phyloP scores from a whole-genome alignment of 2,113 vertebrate genomes.

The Rhabdomys dilectus region DNA sequence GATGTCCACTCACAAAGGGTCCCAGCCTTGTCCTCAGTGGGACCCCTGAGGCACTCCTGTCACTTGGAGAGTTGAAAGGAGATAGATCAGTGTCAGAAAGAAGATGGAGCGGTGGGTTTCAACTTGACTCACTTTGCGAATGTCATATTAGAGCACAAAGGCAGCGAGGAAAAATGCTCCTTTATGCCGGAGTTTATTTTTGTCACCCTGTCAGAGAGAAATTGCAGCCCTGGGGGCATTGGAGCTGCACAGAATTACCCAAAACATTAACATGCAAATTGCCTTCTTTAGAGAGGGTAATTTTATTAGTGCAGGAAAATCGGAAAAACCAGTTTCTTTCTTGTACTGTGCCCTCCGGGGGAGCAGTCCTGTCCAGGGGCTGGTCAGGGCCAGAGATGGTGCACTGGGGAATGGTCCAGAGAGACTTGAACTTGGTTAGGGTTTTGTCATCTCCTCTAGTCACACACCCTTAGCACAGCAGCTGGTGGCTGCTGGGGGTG shows the following conservation, averaged over 20 bases:
- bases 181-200: constrained; percentile 82
- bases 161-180: constrained; percentile 76
- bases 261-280: constrained; percentile 85
- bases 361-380: not conserved
- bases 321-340: constrained; percentile 5
- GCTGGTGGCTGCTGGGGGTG: not conserved
- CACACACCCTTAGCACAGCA: not conserved
- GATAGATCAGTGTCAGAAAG: constrained; percentile 71
- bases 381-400: not conserved
- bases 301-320: constrained; percentile 77
- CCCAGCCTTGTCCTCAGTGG: not conserved
- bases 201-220: constrained; percentile 84
- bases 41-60: constrained; percentile 15
- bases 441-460: not conserved
- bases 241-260: constrained; percentile 81
- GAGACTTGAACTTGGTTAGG: not conserved
- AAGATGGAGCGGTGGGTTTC: constrained; percentile 73
- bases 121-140: constrained; percentile 70
- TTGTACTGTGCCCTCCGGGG: not conserved
- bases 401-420: not conserved
- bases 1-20: not conserved
- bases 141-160: constrained; percentile 71
- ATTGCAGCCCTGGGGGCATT: constrained; percentile 78
- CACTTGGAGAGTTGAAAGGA: constrained; percentile 38
- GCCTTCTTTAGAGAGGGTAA: constrained; percentile 82